phyloP scores from a whole-genome alignment of 2,113 vertebrate genomes.

The Mus musculus region DNA sequence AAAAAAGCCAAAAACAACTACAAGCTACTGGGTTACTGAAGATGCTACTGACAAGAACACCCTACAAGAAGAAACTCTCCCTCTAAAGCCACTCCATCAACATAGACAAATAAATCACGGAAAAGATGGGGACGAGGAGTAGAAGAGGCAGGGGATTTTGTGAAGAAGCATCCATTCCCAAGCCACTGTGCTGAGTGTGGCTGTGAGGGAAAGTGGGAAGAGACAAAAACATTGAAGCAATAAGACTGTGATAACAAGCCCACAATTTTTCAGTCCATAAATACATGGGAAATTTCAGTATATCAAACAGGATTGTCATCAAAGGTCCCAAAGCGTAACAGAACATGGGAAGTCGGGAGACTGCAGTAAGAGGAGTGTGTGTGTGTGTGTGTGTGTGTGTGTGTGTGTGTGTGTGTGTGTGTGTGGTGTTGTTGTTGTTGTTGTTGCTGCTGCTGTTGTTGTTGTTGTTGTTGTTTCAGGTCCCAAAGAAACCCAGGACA shows the following conservation, averaged over 20 bases:
- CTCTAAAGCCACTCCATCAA: not conserved
- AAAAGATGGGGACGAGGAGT: not conserved
- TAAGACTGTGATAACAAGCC: not conserved
- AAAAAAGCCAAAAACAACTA: not conserved
- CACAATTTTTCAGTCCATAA: not conserved
- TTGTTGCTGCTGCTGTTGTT: too few species aligned
- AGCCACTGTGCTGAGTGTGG: too few species aligned
- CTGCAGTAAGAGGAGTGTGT: not conserved
- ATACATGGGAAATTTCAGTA: not conserved
- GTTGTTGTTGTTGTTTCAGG: not conserved
- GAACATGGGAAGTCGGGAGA: not conserved
- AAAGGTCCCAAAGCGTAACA: not conserved
- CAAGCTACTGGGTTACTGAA: not conserved
- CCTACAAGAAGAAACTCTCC: not conserved
- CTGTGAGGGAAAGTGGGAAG: accelerated
- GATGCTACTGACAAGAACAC: not conserved
- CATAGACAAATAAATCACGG: not conserved
- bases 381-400: not conserved
- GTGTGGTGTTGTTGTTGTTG: too few species aligned
- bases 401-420: not conserved
- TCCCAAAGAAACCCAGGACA: not conserved
- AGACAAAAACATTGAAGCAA: not conserved
- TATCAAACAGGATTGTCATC: not conserved
- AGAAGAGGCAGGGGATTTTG: not conserved
- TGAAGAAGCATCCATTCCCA: not conserved